Evolutionary conservation across 1,140 invertebrate species (phyloP), one percentile per base, ranked within the genome.

Genomic region (Drosophila repleta): DNA sequence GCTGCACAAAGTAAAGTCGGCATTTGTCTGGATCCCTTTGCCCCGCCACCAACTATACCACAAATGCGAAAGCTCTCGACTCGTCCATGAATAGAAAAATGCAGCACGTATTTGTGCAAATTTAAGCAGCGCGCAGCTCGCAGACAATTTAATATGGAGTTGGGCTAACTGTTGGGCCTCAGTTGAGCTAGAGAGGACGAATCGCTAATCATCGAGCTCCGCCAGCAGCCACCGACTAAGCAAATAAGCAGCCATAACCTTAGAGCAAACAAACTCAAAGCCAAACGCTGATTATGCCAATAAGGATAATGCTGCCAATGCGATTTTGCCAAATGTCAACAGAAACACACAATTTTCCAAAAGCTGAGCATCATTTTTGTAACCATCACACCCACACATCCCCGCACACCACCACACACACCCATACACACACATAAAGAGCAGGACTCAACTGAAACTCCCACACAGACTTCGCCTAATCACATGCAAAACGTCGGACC

Each of bases 1-100:
- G 83, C 39, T 87, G 82, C 78, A 87, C 82, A 87, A 82, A 87
- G 83, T 83, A 87, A 87, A 87, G 82, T 87, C 83, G 82, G 82
- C 74, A 71, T 78, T 87, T 79, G 67, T 64, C 56, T 64, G 53
- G 32, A 29, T 17, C 17, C 45, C 55, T 6, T 4, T 4, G 15
- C 56, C 10, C 7, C 15, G 10, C 20, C 62, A 52, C 32, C 53
- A 76, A 53, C 61, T 21, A 24, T 39, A 62, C 73, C 81, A 77
- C 80, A 80, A 84, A 70, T 60, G 70, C 63, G 64, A 35, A 37
- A 51, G 46, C 45, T 51, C 35, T 48, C 20, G 51, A 35, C 60
- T 26, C 37, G 64, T 13, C 39, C 17, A 76, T 64, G 72, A 84
- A 84, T 83, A 69, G 56, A 79, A 74, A 87, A 81, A 56, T 78